A percentile compares a stretch with the other conserved stretches of the same genome.
Evolutionary conservation across 2,797 vertebrate genomes (phyloP).

Genomic region (Hydrolagus colliei): DNA sequence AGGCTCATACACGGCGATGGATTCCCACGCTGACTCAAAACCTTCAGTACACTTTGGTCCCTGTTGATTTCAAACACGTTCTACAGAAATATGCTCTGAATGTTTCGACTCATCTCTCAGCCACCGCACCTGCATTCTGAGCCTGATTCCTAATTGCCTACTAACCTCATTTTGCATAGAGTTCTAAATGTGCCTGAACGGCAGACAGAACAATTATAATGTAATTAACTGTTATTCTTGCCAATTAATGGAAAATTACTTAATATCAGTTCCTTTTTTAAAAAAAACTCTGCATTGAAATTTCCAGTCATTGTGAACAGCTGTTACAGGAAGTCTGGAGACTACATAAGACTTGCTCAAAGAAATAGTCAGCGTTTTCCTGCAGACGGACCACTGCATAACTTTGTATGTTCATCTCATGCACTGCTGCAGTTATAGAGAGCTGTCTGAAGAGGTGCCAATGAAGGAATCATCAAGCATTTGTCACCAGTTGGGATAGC

Average conservation of each 20-base stretch:
- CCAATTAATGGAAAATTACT: slow-evolving; percentile 20
- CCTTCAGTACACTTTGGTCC: neutral
- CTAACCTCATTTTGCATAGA: slow-evolving; percentile 11
- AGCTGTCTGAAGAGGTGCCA: neutral
- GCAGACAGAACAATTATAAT: slow-evolving; percentile 25
- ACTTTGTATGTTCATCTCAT: neutral
- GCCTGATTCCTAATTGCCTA: slow-evolving; percentile 18
- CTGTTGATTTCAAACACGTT: slow-evolving; percentile 9
- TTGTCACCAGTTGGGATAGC: no score
- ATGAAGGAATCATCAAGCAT: neutral
- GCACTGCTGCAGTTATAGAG: neutral
- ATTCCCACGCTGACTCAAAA: neutral
- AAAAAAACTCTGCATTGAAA: neutral
- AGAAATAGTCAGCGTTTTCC: neutral
- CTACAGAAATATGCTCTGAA: neutral
- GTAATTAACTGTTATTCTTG: slow-evolving; percentile 19
- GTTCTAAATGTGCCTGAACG: neutral
- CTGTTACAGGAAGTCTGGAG: neutral
- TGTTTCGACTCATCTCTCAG: neutral
- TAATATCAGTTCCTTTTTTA: slow-evolving; percentile 20
- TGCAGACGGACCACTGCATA: neutral
- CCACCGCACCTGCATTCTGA: slow-evolving; percentile 21
- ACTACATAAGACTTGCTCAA: neutral
- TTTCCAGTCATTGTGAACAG: slow-evolving; percentile 8
- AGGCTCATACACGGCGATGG: neutral